Conservation (phyloP, 2,113 vertebrate genomes). For the Psittacula cyanocephala region DNA sequence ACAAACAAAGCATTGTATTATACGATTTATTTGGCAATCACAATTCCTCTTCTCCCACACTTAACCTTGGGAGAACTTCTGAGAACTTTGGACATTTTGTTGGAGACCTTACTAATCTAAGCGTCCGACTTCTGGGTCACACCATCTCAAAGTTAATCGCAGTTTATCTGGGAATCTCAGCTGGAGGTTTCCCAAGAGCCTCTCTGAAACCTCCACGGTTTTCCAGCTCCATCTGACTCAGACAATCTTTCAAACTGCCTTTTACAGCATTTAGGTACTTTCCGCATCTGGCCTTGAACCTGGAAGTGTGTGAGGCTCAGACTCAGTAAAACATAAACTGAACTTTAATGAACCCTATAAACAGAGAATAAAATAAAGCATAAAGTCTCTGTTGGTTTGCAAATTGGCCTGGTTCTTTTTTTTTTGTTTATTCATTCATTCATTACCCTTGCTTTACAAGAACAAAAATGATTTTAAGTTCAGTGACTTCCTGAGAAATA, state of each 20-base stretch:
- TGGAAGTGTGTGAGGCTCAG: constrained; percentile 28
- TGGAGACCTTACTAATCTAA: not conserved
- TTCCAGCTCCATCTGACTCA: not conserved
- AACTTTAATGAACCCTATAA: constrained; percentile 54
- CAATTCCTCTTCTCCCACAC: not conserved
- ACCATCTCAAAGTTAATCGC: not conserved
- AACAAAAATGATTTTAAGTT: constrained; percentile 19
- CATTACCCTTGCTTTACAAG: not conserved
- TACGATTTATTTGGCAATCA: not conserved
- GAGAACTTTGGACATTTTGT: not conserved
- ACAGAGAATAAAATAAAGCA: constrained; percentile 50
- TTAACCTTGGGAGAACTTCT: constrained; percentile 35
- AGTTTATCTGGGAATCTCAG: constrained; percentile 50
- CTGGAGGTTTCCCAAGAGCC: constrained; percentile 32
- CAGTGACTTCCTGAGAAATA: constrained; percentile 16
- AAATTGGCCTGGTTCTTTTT: not conserved
- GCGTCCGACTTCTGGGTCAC: not conserved
- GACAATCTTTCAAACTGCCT: constrained; percentile 12
- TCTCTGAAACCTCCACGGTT: constrained; percentile 5
- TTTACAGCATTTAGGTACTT: constrained; percentile 59
- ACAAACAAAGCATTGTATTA: not conserved
- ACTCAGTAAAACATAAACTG: constrained; percentile 43
- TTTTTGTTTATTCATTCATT: constrained; percentile 16
- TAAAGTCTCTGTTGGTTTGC: constrained; percentile 8
- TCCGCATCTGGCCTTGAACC: constrained; percentile 48